phyloP scores from a whole-genome alignment of 2,113 vertebrate species.

The Felis chaus region DNA sequence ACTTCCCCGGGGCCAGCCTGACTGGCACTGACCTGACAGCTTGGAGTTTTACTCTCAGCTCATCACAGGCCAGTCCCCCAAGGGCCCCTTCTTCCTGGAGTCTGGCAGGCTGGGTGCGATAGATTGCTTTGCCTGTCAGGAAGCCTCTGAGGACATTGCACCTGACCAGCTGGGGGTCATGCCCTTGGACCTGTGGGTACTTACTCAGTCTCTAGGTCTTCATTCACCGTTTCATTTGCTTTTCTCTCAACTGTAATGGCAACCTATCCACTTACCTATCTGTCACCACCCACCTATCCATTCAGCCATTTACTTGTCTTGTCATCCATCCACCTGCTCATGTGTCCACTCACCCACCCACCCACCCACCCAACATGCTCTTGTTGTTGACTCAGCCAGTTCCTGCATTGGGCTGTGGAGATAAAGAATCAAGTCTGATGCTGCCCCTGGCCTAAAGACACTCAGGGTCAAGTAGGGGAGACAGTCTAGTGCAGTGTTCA shows the following conservation, averaged over 20 bases:
- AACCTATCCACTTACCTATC: background rate
- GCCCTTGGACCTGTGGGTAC: background rate
- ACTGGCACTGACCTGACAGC: background rate
- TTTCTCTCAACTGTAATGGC: background rate
- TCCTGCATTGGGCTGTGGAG: background rate
- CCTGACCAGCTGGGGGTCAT: background rate
- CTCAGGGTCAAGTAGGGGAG: background rate
- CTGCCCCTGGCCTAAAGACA: background rate
- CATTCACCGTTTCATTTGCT: background rate
- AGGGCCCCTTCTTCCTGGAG: background rate
- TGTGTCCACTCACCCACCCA: background rate
- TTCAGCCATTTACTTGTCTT: background rate
- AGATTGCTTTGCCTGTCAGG: background rate
- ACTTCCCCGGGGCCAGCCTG: background rate
- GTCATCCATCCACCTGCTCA: rapidly evolving
- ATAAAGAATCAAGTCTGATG: background rate
- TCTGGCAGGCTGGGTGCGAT: background rate
- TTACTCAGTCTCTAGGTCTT: background rate
- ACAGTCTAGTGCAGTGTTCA: background rate
- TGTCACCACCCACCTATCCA: too few relatives aligned
- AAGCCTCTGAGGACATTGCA: background rate
- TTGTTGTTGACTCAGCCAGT: background rate
- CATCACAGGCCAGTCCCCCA: background rate
- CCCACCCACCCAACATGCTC: background rate
- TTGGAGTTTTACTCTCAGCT: background rate